Evolutionary conservation across 2,797 vertebrate genomes (phyloP).

Genomic region (Danio choprae): DNA sequence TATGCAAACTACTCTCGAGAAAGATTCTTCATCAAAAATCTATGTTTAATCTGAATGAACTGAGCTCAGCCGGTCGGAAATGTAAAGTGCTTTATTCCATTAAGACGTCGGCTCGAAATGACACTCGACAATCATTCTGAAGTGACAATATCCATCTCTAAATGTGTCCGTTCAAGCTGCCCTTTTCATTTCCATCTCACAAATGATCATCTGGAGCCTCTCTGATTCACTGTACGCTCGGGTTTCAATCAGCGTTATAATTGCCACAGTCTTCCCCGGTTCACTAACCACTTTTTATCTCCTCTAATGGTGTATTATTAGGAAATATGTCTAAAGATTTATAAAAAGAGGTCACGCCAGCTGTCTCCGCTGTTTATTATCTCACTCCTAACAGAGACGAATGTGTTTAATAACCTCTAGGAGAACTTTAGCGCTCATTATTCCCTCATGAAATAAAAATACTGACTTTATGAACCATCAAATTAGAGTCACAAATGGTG

Average conservation of each 20-base stretch:
- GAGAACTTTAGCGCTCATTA: constrained; percentile 33
- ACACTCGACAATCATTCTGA: constrained; percentile 6
- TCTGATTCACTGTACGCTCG: neutral
- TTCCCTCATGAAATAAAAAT: constrained; percentile 11
- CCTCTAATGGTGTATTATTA: constrained; percentile 41
- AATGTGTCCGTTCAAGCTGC: neutral
- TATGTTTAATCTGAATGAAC: neutral
- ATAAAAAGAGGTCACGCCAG: neutral
- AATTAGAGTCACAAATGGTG: constrained; percentile 24
- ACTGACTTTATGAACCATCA: constrained; percentile 38
- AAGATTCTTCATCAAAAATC: neutral
- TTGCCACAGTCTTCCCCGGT: constrained; percentile 15
- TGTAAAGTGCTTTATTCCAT: neutral
- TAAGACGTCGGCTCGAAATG: neutral
- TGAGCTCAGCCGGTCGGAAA: neutral
- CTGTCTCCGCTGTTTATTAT: neutral
- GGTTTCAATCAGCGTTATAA: constrained; percentile 40
- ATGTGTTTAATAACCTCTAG: constrained; percentile 53
- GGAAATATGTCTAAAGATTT: constrained; percentile 27
- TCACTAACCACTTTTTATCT: constrained; percentile 26
- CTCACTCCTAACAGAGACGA: constrained; percentile 23
- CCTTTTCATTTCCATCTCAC: neutral
- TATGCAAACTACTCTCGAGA: neutral
- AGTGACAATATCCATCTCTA: constrained; percentile 4
- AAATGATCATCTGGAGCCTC: neutral